Percentiles rank a stretch among this genome's conserved stretches.
Evolutionary conservation across 2,113 vertebrate species (phyloP).

Genomic region (Carollia perspicillata): DNA sequence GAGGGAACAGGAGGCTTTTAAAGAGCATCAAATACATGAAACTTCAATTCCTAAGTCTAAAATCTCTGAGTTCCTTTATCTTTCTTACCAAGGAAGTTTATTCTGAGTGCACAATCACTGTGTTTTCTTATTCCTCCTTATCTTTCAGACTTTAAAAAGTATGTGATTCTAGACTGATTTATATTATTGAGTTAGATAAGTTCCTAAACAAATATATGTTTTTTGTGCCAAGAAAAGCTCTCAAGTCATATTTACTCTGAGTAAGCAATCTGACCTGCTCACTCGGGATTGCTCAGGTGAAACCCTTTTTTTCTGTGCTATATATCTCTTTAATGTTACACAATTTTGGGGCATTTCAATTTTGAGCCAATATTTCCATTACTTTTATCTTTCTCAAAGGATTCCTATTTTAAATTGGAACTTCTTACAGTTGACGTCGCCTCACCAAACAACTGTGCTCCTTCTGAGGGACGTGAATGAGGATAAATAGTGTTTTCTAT

Average conservation of each 20-base stretch:
- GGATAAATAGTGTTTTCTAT: neutral
- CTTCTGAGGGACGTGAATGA: slow-evolving; percentile 18
- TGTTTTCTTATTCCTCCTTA: neutral
- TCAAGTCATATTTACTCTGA: neutral
- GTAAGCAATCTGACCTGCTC: slow-evolving; percentile 7
- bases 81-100: neutral
- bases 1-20: rapidly evolving
- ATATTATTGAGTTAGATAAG: neutral
- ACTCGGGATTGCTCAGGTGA: slow-evolving; percentile 29
- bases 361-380: slow-evolving; percentile 66
- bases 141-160: neutral
- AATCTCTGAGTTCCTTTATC: neutral
- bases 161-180: neutral
- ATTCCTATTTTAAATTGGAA: slow-evolving; percentile 55
- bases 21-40: neutral
- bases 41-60: neutral
- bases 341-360: slow-evolving; percentile 54
- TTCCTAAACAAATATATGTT: slow-evolving; percentile 25
- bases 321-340: slow-evolving; percentile 53
- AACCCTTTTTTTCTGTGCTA: slow-evolving; percentile 40
- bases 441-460: neutral
- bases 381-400: slow-evolving; percentile 68
- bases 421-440: slow-evolving; percentile 51
- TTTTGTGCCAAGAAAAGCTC: neutral
- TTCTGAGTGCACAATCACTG: neutral